These are phyloP conservation scores for Brachylomia viminalis DNA, from an alignment of 2,888 invertebrate genomes.

Conservation along the genomic window DNA sequence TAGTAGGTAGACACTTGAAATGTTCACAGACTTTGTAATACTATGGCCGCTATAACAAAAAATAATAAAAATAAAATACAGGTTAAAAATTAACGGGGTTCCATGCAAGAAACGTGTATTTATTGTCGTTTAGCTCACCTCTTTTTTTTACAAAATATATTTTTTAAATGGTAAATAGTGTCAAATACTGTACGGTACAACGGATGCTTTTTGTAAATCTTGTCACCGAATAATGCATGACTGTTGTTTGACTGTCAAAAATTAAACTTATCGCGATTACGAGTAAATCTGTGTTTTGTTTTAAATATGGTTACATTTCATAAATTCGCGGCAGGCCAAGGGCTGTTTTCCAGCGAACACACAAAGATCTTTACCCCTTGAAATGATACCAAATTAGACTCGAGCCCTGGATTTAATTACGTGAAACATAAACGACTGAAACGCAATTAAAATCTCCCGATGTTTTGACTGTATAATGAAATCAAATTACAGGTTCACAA, in stretches of 20 bases:
- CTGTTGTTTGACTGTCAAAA: background rate
- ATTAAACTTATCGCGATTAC: background rate
- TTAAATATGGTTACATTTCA: constrained; percentile 45
- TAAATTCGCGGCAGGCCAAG: constrained; percentile 19
- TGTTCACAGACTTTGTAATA: background rate
- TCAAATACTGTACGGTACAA: background rate
- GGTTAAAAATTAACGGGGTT: background rate
- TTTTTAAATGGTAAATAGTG: background rate
- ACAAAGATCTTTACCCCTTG: constrained; percentile 50
- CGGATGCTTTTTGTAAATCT: background rate
- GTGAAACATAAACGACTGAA: constrained; percentile 50
- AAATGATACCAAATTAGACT: constrained; percentile 49
- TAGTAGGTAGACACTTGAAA: background rate
- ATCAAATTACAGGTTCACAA: constrained; percentile 33
- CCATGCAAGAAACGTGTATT: background rate
- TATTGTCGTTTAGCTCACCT: background rate
- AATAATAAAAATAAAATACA: background rate
- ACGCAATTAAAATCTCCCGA: constrained; percentile 43
- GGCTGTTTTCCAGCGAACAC: constrained; percentile 24
- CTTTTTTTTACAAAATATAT: too few relatives aligned
- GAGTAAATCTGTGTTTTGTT: background rate
- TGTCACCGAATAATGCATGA: background rate
- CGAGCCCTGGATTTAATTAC: constrained; percentile 52
- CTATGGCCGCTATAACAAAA: background rate
- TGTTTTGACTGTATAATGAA: constrained; percentile 36